Conservation (phyloP, 2,888 invertebrate genomes). For the Luffia ferchaultella region DNA sequence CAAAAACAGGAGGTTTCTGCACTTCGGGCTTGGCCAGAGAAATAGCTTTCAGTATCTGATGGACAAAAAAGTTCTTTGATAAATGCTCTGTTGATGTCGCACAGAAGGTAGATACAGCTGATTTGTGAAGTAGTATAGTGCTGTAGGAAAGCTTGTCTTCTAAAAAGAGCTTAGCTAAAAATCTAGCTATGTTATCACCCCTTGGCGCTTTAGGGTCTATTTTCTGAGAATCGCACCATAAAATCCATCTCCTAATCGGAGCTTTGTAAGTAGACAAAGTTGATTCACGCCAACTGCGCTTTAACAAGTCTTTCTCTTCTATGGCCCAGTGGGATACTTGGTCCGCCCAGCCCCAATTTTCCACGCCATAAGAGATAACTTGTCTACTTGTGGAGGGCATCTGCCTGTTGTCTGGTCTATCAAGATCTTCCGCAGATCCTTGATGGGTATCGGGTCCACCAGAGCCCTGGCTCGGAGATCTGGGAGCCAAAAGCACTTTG, state of each 20-base stretch:
- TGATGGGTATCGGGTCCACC: slow-evolving; percentile 13
- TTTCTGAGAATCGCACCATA: slow-evolving; percentile 11
- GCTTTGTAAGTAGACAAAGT: slow-evolving; percentile 12
- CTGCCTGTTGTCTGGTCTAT: slow-evolving; percentile 14
- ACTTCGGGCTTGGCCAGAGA: slow-evolving; percentile 8
- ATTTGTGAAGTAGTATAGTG: slow-evolving; percentile 15
- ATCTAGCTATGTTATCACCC: slow-evolving; percentile 10
- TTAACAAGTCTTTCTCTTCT: background rate
- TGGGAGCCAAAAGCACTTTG: slow-evolving; percentile 22
- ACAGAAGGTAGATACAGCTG: slow-evolving; percentile 13
- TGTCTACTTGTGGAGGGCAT: slow-evolving; percentile 12
- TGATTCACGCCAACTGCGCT: too few relatives aligned
- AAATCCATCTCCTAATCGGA: slow-evolving; percentile 17
- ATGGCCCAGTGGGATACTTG: background rate
- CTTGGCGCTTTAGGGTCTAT: slow-evolving; percentile 8
- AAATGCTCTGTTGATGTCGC: slow-evolving; percentile 4
- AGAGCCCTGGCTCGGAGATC: slow-evolving; percentile 21
- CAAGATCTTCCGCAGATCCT: slow-evolving; percentile 11
- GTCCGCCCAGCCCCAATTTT: too few relatives aligned
- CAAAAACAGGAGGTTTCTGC: background rate
- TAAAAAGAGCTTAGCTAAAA: slow-evolving; percentile 12
- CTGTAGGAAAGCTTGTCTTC: slow-evolving; percentile 10
- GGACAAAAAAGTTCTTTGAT: slow-evolving; percentile 15
- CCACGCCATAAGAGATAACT: slow-evolving; percentile 17
- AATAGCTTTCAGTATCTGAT: too few relatives aligned